Evolutionary conservation across 2,113 vertebrate genomes (phyloP).

Genomic region (Suricata suricatta): DNA sequence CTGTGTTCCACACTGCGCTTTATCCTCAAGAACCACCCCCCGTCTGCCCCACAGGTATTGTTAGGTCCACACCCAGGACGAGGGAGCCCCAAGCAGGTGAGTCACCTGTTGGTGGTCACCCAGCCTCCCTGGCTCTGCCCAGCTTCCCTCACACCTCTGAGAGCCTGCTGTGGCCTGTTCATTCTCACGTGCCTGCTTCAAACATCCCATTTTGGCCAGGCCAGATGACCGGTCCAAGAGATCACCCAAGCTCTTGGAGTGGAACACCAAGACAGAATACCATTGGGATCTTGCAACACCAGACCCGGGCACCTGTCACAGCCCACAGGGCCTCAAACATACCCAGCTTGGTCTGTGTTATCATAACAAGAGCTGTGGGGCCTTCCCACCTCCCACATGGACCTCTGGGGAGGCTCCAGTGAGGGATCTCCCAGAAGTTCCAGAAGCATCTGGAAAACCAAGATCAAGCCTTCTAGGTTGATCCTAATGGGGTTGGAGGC

Average conservation of each 20-base stretch:
- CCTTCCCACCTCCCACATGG: too few species aligned
- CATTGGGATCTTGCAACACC: not conserved
- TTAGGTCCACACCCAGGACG: not conserved
- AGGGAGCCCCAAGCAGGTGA: not conserved
- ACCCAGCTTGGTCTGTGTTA: not conserved
- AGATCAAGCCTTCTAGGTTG: not conserved
- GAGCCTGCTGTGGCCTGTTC: rapidly evolving
- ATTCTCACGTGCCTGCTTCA: not conserved
- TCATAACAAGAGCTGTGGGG: not conserved
- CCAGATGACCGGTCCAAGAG: not conserved
- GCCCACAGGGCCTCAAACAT: not conserved
- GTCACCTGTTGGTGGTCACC: not conserved
- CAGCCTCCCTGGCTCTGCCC: not conserved
- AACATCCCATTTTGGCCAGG: not conserved
- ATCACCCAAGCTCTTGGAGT: not conserved
- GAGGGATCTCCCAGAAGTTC: not conserved
- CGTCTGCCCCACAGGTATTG: too few species aligned
- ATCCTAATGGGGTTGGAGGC: not conserved
- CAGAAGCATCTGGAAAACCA: not conserved
- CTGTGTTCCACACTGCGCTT: rapidly evolving
- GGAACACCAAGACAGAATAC: not conserved
- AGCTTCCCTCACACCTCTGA: not conserved
- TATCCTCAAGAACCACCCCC: not conserved
- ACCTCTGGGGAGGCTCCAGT: not conserved
- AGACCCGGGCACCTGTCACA: not conserved